Base-by-base conservation (phyloP, 2,888 invertebrate species). In the Ectemnius cavifrons region DNA sequence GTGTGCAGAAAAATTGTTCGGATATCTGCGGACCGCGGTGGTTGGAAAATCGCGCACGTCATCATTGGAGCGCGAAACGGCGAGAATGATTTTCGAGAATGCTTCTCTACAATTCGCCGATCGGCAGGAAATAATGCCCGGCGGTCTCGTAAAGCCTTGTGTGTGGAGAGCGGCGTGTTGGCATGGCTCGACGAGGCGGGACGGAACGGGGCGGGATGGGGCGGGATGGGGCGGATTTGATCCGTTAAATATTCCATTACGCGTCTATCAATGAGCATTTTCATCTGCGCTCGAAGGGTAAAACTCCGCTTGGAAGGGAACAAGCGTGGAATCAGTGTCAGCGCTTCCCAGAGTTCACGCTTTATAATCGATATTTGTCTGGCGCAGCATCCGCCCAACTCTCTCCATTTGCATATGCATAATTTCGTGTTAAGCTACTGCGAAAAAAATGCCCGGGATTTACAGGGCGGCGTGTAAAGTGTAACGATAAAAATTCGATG, bases 221-320 rank as follows among this genome's bases (percentile, higher is more conserved):
- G 46, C 56, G 49, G 3, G 49, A 4, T 27, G 13, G 57, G 4
- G 23, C 47, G 45, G 62, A 18, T 80, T 77, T 80, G 72, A 78
- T 78, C 80, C 67, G 69, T 67, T 77, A 65, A 71, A 71, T 69
- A 77, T 73, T 73, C 73, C 68, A 67, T 27, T 57, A 73, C 56
- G 63, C 76, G 71, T 65, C 68, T 73, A 77, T 80, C 76, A 68
- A 52, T 37, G 74, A 77, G 67, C 77, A 71, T 81, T 78, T 64
- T 76, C 81, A 67, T 65, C 81, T 64, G 63, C 47, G 71, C 76
- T 57, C 56, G 58, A 63, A 60, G 60, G 70, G 60, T 72, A 77
- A 77, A 81, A 74, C 71, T 71, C 62, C 58, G 71, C 67, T 65
- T 64, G 63, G 58, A 60, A 59, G 71, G 66, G 69, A 73, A 58